These are phyloP conservation scores for Agrypnus murinus DNA, from an alignment of 2,888 invertebrate genomes.

Conservation along the genomic window DNA sequence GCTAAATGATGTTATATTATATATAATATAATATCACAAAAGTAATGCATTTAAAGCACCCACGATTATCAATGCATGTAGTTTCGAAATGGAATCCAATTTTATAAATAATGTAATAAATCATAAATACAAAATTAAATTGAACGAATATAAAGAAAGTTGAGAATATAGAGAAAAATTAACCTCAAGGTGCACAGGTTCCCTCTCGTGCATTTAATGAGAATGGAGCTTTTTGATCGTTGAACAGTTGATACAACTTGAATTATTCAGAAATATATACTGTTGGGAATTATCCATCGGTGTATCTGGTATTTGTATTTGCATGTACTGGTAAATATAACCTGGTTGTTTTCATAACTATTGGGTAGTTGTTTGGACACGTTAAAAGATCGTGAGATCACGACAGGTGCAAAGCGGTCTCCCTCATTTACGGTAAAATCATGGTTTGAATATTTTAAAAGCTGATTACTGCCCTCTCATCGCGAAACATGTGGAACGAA, in stretches of 20 bases:
- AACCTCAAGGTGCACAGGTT: background rate
- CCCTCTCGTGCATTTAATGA: slow-evolving; percentile 37
- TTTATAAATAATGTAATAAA: too few relatives aligned
- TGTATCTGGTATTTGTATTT: slow-evolving; percentile 54
- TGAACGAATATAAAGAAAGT: too few relatives aligned
- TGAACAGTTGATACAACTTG: slow-evolving; percentile 34
- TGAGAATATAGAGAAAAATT: too few relatives aligned
- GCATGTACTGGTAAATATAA: slow-evolving; percentile 55
- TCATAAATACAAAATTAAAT: too few relatives aligned
- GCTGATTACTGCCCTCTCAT: slow-evolving; percentile 46
- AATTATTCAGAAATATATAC: slow-evolving; percentile 37
- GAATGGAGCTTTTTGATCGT: slow-evolving; percentile 40
- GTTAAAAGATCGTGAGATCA: slow-evolving; percentile 54
- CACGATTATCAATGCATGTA: too few relatives aligned
- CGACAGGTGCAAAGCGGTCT: slow-evolving; percentile 43
- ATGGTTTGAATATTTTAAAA: slow-evolving; percentile 46
- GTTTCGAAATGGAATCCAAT: too few relatives aligned
- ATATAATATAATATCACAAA: too few relatives aligned
- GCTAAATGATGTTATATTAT: too few relatives aligned
- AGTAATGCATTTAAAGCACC: too few relatives aligned
- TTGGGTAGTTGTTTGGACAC: slow-evolving; percentile 55
- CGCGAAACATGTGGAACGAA: slow-evolving; percentile 28
- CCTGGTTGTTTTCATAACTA: slow-evolving; percentile 55
- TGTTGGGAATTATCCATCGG: slow-evolving; percentile 39
- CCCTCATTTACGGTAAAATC: slow-evolving; percentile 36